Percentiles rank a stretch among this genome's conserved stretches.
Evolutionary conservation across 2,888 invertebrate genomes (phyloP).

Genomic region (Amphipyra berbera): DNA sequence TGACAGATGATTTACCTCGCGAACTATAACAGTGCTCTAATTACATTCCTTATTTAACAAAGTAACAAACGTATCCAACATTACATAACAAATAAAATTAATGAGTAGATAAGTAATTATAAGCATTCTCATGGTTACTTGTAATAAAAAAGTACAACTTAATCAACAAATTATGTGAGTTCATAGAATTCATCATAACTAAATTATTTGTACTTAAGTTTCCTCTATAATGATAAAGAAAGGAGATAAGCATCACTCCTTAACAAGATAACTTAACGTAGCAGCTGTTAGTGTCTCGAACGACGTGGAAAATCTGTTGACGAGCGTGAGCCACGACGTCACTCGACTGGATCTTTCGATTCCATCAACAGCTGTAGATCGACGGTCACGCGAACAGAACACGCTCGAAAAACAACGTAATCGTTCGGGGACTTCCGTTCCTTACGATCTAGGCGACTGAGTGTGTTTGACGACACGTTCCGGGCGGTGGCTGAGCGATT

Average conservation of each 20-base stretch:
- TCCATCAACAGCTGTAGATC: constrained; percentile 16
- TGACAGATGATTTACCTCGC: constrained; percentile 38
- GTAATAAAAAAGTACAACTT: constrained; percentile 41
- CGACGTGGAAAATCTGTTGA: constrained; percentile 9
- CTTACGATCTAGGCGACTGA: no score
- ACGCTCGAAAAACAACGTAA: constrained; percentile 11
- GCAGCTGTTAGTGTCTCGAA: constrained; percentile 15
- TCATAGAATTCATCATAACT: constrained; percentile 25
- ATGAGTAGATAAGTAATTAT: constrained; percentile 3
- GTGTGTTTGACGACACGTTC: no score
- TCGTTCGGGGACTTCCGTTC: background rate
- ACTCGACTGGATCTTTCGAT: constrained; percentile 31
- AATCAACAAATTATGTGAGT: constrained; percentile 23
- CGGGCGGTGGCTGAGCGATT: no score
- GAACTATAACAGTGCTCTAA: constrained; percentile 18
- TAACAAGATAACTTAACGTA: constrained; percentile 7
- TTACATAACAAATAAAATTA: constrained; percentile 14
- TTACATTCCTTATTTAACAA: constrained; percentile 24
- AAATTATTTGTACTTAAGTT: background rate
- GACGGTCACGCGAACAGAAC: constrained; percentile 1
- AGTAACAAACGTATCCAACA: no score
- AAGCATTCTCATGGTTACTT: constrained; percentile 26
- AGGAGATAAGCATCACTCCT: constrained; percentile 1
- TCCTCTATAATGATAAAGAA: constrained; percentile 22
- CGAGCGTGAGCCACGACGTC: constrained; percentile 10